These are phyloP conservation scores for Dexiosoma caninum DNA, from an alignment of 2,888 invertebrate genomes.

Conservation along the genomic window DNA sequence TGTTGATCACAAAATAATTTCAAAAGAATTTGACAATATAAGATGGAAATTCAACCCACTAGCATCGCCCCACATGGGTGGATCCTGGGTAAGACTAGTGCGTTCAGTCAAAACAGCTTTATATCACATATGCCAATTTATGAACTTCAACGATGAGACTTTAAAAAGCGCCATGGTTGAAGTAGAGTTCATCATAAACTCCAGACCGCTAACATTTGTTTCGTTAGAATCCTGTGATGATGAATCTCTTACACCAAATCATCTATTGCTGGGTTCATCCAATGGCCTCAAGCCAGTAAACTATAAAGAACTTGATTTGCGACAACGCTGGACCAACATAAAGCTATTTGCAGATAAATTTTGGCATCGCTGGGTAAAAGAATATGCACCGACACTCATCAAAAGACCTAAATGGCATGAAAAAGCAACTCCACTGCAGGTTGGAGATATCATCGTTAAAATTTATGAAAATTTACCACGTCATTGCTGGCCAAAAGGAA, in stretches of 20 bases:
- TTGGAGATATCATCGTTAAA: too few species aligned
- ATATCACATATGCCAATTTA: constrained; percentile 38
- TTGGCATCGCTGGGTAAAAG: constrained; percentile 48
- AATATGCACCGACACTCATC: constrained; percentile 24
- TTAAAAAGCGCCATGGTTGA: constrained; percentile 48
- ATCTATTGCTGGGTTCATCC: too few species aligned
- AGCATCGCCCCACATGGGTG: constrained; percentile 57
- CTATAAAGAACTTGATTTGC: too few species aligned
- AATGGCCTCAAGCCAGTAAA: too few species aligned
- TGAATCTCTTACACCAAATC: constrained; percentile 46
- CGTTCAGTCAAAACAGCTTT: constrained; percentile 55
- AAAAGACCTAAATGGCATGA: constrained; percentile 36
- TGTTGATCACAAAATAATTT: too few species aligned
- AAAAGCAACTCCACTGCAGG: too few species aligned
- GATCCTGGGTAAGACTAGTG: constrained; percentile 60
- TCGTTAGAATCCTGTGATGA: constrained; percentile 51
- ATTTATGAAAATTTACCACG: too few species aligned
- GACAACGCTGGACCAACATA: too few species aligned
- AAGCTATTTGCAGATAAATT: constrained; percentile 36
- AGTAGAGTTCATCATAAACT: constrained; percentile 50
- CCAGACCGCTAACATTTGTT: constrained; percentile 45
- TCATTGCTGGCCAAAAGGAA: too few species aligned
- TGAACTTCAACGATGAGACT: constrained; percentile 37
- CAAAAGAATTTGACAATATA: constrained; percentile 33
- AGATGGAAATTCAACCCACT: constrained; percentile 43